Conservation (phyloP, 1,140 invertebrate species). For the Pseudachorutes palmiensis region DNA sequence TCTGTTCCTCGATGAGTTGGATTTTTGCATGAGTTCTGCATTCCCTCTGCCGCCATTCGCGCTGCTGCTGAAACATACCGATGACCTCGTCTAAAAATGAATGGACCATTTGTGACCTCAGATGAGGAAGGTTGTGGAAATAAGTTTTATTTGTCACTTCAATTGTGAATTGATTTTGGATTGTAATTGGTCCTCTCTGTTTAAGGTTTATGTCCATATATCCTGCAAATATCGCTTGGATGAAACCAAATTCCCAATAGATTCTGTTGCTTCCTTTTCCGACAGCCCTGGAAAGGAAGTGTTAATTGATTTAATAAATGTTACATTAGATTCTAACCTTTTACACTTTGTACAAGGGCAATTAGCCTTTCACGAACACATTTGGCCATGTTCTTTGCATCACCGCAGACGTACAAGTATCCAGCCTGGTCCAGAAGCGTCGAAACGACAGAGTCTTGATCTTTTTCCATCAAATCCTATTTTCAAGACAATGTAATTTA, state of each 20-base stretch:
- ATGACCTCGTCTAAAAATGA: no score
- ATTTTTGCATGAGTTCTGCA: no score
- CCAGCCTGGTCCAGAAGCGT: constrained; percentile 51
- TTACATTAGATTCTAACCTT: constrained; percentile 38
- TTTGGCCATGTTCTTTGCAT: constrained; percentile 62
- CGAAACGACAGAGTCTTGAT: constrained; percentile 50
- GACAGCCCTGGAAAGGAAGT: constrained; percentile 14
- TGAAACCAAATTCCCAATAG: constrained; percentile 16
- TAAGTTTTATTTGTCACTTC: no score
- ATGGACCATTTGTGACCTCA: no score
- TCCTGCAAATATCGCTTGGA: constrained; percentile 34
- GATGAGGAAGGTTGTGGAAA: no score
- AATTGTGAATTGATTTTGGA: no score
- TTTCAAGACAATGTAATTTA: constrained; percentile 1
- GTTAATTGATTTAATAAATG: not conserved
- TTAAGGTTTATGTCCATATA: constrained; percentile 33
- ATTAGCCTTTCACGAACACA: constrained; percentile 55
- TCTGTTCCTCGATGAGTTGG: no score
- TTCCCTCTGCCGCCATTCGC: no score
- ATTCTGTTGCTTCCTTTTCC: constrained; percentile 25
- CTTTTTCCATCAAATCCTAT: constrained; percentile 49
- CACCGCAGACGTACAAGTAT: constrained; percentile 66
- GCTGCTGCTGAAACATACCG: no score
- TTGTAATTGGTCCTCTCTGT: no score
- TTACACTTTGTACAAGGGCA: constrained; percentile 47